Percentiles rank a stretch among this genome's conserved stretches.
These are phyloP conservation scores for Melitaea athalia DNA, from an alignment of 2,888 invertebrate species.

Conservation along the genomic window DNA sequence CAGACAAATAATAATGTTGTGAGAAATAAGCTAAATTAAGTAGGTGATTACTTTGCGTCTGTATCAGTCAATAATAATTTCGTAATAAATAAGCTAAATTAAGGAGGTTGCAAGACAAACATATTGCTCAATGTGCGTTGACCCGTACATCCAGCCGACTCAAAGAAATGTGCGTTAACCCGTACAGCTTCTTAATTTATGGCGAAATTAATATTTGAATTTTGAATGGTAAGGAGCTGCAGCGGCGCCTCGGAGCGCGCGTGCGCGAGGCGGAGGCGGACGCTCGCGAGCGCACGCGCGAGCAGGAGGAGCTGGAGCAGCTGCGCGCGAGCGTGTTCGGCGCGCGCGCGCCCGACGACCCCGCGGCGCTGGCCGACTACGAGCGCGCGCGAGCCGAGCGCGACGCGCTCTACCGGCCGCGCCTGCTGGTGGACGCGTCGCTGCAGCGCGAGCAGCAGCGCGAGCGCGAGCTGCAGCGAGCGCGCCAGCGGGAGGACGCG, in stretches of 20 bases:
- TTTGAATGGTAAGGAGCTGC: constrained; percentile 84
- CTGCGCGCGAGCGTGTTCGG: constrained; percentile 75
- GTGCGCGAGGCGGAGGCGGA: constrained; percentile 97
- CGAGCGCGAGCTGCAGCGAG: constrained; percentile 81
- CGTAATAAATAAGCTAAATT: too few relatives aligned
- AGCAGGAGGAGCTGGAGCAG: constrained; percentile 93
- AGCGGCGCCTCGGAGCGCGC: constrained; percentile 93
- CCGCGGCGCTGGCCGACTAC: constrained; percentile 52
- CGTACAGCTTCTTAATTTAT: too few relatives aligned
- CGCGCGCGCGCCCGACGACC: constrained; percentile 81
- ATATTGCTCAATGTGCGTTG: too few relatives aligned
- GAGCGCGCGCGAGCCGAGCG: constrained; percentile 80
- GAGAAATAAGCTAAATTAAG: too few relatives aligned
- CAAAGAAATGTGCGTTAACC: too few relatives aligned
- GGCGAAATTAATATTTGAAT: too few relatives aligned
- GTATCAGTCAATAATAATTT: too few relatives aligned
- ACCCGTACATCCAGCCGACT: too few relatives aligned
- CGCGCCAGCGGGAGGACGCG: constrained; percentile 66
- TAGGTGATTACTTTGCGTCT: too few relatives aligned
- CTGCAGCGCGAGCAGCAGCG: constrained; percentile 83
- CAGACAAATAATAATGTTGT: too few relatives aligned
- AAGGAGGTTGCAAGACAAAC: too few relatives aligned
- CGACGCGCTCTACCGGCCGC: constrained; percentile 92
- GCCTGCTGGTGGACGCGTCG: constrained; percentile 88
- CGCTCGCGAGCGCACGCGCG: constrained; percentile 93